Evolutionary conservation across 1,140 invertebrate genomes (phyloP).

Genomic region (Oncopeltus fasciatus): DNA sequence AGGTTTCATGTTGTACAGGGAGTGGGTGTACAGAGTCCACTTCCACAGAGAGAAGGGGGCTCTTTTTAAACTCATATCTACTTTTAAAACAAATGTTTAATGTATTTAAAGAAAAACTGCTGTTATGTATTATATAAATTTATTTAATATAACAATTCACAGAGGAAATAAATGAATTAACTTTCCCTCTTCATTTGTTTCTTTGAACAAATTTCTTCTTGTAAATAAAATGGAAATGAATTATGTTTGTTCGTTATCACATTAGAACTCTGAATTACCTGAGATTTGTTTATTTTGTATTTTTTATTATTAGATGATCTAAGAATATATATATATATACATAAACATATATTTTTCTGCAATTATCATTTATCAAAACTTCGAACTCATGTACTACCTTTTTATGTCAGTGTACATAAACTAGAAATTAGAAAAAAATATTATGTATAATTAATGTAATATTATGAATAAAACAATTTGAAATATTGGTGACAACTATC

Average conservation of each 20-base stretch:
- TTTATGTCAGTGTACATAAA: constrained; percentile 15
- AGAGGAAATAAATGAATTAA: background rate
- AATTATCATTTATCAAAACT: constrained; percentile 4
- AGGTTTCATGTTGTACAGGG: too few species aligned
- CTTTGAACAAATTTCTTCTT: background rate
- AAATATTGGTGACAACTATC: too few species aligned
- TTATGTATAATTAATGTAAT: constrained; percentile 18
- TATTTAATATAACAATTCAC: background rate
- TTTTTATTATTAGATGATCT: constrained; percentile 7
- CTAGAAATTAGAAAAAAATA: constrained; percentile 13
- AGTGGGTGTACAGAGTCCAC: too few species aligned
- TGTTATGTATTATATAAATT: background rate
- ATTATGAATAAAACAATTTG: constrained; percentile 17
- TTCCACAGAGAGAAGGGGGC: too few species aligned
- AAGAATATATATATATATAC: too few species aligned
- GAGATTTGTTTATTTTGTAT: background rate
- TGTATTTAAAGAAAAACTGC: background rate
- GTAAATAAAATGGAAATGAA: constrained; percentile 4
- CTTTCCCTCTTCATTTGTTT: background rate
- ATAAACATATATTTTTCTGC: constrained; percentile 12
- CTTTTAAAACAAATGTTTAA: background rate
- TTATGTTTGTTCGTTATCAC: background rate
- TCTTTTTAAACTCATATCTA: background rate
- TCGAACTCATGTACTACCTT: constrained; percentile 7
- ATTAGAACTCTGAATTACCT: constrained; percentile 1